Percentiles rank a stretch among this genome's conserved stretches.
Evolutionary conservation across 2,113 vertebrate genomes (phyloP).

Genomic region (Smithornis capensis): DNA sequence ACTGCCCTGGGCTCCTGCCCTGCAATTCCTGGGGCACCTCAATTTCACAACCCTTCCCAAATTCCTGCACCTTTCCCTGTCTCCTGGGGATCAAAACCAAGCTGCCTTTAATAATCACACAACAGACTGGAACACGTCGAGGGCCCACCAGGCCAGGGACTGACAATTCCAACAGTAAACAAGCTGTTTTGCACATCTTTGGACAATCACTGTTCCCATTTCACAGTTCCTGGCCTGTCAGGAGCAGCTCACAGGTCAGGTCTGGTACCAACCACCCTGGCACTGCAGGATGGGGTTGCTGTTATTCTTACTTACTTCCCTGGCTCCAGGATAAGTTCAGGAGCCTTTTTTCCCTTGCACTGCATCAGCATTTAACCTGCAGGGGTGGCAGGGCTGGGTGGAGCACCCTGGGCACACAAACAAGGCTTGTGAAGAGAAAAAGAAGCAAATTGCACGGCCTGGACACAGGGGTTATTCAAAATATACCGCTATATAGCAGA

Average conservation of each 20-base stretch:
- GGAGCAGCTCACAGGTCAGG: rapidly evolving
- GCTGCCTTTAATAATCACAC: background rate
- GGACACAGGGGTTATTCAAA: too few relatives aligned
- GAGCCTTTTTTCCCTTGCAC: background rate
- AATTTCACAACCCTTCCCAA: too few relatives aligned
- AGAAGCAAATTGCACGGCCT: rapidly evolving
- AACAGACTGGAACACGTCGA: background rate
- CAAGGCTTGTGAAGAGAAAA: background rate
- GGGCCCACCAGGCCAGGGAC: background rate
- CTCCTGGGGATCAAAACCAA: background rate
- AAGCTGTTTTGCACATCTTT: background rate
- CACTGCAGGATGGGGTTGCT: rapidly evolving
- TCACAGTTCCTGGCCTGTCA: background rate
- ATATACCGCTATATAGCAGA: background rate
- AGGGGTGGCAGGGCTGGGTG: background rate
- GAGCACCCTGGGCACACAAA: background rate
- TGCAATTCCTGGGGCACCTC: rapidly evolving
- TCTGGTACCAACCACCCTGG: background rate
- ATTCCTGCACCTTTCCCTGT: background rate
- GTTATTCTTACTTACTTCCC: background rate
- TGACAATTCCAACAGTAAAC: background rate
- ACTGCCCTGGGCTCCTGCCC: rapidly evolving
- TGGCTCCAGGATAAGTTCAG: background rate
- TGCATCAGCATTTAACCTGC: too few relatives aligned
- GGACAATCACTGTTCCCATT: rapidly evolving